Base-by-base conservation (phyloP, 30 jellyfish, hydroid and myxozoan genomes). In the Pseudorhiza aurosa region DNA sequence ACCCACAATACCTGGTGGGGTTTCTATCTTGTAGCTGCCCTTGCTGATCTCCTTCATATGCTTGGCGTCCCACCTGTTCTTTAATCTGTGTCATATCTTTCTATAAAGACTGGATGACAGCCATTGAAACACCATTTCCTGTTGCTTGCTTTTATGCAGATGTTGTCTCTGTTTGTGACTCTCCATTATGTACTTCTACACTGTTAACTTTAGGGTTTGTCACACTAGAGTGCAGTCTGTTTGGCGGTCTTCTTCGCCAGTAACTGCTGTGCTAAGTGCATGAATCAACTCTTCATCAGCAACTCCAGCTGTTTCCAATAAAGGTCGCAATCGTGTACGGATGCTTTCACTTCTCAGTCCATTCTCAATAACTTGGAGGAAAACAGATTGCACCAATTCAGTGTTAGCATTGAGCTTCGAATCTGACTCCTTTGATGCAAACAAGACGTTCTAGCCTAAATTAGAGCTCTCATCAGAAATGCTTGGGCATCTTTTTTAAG, bases 281-380 rank as follows among this genome's bases (percentile, higher is more conserved):
- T 72, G 72, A 28, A 72, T 49, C 17, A 72, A 36, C n/a, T 72
- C 85, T 18, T 72, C 85, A 72, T 72, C 85, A 24, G 85, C 9
- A 12, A 32, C 72, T 35, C 27, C 81, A 36, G 45, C 43, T 40
- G 17, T 37, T 43, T 40, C 81, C 21, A 67, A 67, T 2, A 67
- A 65, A 6, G 81, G 81, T 67, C 81, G 37, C 10, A 67, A 65
- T 5, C 81, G 55, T n/a, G 81, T 39, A 26, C 81, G 36, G 12
- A 67, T 67, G 53, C 40, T 67, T 19, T 67, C 81, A 49, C 26
- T 67, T 21, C 27, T 65, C 56, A 67, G 10, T 3, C 81, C 81
- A 40, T 43, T 37, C 40, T 67, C 81, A 39, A 40, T 4, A 10
- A 40, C 21, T 49, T 40, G 81, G n/a, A 68, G 42, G 17, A 43